Evolutionary conservation across 2,113 vertebrate species (phyloP).

Genomic region (Alligator mississippiensis): DNA sequence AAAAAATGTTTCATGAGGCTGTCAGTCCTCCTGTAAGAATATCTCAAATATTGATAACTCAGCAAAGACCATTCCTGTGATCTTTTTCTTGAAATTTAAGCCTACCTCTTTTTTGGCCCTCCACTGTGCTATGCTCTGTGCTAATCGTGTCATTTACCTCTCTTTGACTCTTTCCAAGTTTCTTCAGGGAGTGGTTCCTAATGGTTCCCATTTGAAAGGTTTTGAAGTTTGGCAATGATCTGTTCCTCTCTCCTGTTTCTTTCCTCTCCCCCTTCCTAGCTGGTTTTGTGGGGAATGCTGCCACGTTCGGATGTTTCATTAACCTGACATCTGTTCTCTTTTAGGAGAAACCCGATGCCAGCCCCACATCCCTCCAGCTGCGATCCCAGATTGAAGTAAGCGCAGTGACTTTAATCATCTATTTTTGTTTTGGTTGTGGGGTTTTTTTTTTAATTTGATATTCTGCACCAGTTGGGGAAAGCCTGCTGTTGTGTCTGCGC

Average conservation of each 20-base stretch:
- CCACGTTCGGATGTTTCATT: constrained; percentile 64
- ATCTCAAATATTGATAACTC: neutral
- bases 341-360: constrained; percentile 92
- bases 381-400: constrained; percentile 93
- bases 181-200: constrained; percentile 1
- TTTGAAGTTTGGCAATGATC: constrained; percentile 2
- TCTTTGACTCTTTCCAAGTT: neutral
- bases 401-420: constrained; percentile 50
- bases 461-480: constrained; percentile 38
- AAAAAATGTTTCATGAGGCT: neutral
- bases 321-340: constrained; percentile 77
- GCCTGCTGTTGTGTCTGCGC: neutral
- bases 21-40: neutral
- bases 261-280: neutral
- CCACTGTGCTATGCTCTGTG: neutral
- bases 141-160: neutral
- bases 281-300: constrained; percentile 40
- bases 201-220: neutral
- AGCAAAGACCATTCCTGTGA: neutral
- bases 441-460: constrained; percentile 29
- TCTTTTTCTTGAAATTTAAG: neutral
- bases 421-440: constrained; percentile 26
- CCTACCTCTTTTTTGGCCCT: neutral
- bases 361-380: constrained; percentile 88
- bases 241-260: neutral